Base-by-base conservation (phyloP, 2,888 invertebrate genomes). In the Creontiades dilutus region DNA sequence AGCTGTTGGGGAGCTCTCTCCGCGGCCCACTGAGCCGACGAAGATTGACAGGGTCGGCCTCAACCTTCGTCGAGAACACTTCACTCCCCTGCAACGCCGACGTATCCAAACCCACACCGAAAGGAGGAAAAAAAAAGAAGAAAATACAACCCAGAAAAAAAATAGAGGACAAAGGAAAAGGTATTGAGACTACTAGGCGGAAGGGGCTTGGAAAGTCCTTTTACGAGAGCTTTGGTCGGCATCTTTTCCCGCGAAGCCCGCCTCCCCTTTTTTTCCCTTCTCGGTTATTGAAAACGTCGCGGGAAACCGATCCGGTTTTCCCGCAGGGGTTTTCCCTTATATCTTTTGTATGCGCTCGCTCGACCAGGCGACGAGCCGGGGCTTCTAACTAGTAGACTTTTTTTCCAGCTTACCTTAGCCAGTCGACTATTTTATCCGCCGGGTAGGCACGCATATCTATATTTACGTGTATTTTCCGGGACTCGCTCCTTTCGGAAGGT, bases 141-240 rank as follows among this genome's bases (percentile, higher is more conserved):
- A 7, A 11, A 13, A 68, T 0, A 68, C 5, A n/a, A 2, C 11
- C 11, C 14, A 2, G 4, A n/a, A 61, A 13, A 68, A 23, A 68
- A 68, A 68, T 23, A 68, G 12, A 27, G 23, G 68, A 68, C 68
- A 68, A 68, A 68, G 68, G 23, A 23, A 68, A 68, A 68, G 27
- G 68, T 68, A 68, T 68, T 68, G 68, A 68, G 27, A 23, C 23
- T 68, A 68, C 68, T 19, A 68, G 68, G 68, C 68, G 68, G 68
- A 68, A 68, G 68, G 68, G 68, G 11, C 52, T 52, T 16, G 23
- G 68, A 68, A 16, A 23, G n/a, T 19, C 68, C 19, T 68, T 68
- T 68, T 68, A 68, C 68, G 68, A 68, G 68, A 68, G 68, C 68
- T 68, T 23, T 23, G 68, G 68, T 68, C 68, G 68, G 68, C 68